Conservation (phyloP, 2,113 vertebrate species). For the Poeciliopsis occidentalis region DNA sequence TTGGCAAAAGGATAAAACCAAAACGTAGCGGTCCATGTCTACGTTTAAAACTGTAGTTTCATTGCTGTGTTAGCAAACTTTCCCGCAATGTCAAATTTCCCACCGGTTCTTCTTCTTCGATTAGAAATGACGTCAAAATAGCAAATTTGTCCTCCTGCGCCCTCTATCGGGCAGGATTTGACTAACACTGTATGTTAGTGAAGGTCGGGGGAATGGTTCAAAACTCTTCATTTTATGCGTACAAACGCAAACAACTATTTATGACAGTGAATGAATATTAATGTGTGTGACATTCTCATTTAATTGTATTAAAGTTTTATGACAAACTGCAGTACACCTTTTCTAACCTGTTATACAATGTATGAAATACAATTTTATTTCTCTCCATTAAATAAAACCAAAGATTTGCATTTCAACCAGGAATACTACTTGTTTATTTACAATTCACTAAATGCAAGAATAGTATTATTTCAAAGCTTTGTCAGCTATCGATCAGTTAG, state of each 20-base stretch:
- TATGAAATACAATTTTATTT: no score
- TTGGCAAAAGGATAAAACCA: no score
- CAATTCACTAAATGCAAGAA: neutral
- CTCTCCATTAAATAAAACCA: no score
- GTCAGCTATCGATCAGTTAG: neutral
- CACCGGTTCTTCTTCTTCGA: conserved; percentile 56
- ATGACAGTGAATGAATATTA: no score
- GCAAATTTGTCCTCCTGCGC: neutral
- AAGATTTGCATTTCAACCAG: neutral
- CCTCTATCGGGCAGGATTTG: conserved; percentile 12
- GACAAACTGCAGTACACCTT: neutral
- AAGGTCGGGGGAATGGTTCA: no score
- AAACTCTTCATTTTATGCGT: no score
- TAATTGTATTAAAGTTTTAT: neutral
- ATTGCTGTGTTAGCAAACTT: neutral
- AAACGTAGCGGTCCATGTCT: conserved; percentile 68
- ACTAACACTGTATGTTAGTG: neutral
- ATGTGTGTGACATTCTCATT: no score
- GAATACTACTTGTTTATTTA: neutral
- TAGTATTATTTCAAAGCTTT: neutral
- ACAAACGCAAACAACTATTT: no score
- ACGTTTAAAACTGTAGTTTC: rapidly evolving
- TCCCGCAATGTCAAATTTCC: conserved; percentile 68
- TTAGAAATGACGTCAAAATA: neutral
- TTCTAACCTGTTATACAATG: no score